phyloP scores from a whole-genome alignment of 2,888 invertebrate genomes.

The Cyclophora albipunctata region DNA sequence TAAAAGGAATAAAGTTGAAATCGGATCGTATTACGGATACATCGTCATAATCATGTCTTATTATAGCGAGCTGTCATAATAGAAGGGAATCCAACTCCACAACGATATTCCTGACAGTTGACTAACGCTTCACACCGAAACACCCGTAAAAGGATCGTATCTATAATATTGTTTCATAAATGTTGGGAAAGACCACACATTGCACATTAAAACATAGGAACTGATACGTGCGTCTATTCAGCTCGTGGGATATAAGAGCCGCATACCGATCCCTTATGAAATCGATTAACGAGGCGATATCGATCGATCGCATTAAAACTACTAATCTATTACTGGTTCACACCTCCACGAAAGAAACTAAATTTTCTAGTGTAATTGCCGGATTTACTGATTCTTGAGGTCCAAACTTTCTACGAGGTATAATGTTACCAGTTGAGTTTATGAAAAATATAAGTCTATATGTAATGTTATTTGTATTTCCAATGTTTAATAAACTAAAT shows the following conservation, averaged over 20 bases:
- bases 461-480: conserved; percentile 35
- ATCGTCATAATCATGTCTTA: conserved; percentile 47
- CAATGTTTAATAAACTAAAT: conserved; percentile 38
- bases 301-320: conserved; percentile 44
- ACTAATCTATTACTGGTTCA: conserved; percentile 45
- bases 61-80: conserved; percentile 54
- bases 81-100: conserved; percentile 35
- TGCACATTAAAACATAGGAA: conserved; percentile 37
- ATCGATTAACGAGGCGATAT: conserved; percentile 47
- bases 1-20: conserved; percentile 41
- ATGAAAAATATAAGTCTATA: conserved; percentile 19
- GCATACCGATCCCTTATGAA: conserved; percentile 45
- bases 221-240: conserved; percentile 40
- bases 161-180: conserved; percentile 35
- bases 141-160: conserved; percentile 22
- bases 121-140: conserved; percentile 1
- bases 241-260: conserved; percentile 38
- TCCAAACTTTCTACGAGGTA: conserved; percentile 12
- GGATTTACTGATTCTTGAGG: conserved; percentile 23
- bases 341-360: conserved; percentile 31
- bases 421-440: conserved; percentile 18
- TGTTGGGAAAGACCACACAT: conserved; percentile 53
- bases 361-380: conserved; percentile 26
- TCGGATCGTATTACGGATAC: conserved; percentile 37
- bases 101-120: not conserved